phyloP scores from a whole-genome alignment of 2,797 vertebrate genomes.

The Malacoraja senta region DNA sequence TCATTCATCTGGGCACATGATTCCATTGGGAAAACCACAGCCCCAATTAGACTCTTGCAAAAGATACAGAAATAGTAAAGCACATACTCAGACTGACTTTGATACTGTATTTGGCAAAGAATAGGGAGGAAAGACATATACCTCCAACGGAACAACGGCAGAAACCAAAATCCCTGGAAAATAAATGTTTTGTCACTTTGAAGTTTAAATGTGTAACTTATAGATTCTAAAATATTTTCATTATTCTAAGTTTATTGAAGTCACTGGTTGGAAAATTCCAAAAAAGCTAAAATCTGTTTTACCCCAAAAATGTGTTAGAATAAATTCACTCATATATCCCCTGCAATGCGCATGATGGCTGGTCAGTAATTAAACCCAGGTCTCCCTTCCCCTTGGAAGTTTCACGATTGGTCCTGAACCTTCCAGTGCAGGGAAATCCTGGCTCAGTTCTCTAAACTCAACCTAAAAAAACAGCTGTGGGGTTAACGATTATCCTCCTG shows the following conservation, averaged over 20 bases:
- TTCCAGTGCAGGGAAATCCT: background rate
- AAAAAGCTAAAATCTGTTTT: background rate
- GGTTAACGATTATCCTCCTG: background rate
- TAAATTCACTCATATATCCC: background rate
- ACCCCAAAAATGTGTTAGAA: background rate
- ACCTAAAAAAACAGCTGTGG: too few relatives aligned
- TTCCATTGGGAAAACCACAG: background rate
- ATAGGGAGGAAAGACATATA: background rate
- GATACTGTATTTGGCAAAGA: slow-evolving; percentile 17
- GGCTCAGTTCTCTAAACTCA: background rate
- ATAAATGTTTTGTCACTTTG: slow-evolving; percentile 34
- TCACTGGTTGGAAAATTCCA: slow-evolving; percentile 15
- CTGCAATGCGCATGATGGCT: too few relatives aligned
- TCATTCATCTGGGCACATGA: slow-evolving; percentile 18
- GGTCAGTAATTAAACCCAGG: background rate
- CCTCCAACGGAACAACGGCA: background rate
- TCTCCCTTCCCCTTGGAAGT: background rate
- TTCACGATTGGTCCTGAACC: background rate
- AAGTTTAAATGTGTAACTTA: slow-evolving; percentile 1
- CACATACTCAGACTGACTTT: background rate
- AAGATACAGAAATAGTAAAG: background rate
- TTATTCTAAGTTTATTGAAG: slow-evolving; percentile 8
- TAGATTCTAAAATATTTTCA: background rate
- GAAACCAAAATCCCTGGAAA: slow-evolving; percentile 25
- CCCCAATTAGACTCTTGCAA: background rate